These are phyloP conservation scores for Ormyrus thymus DNA, from an alignment of 2,888 invertebrate species.

Conservation along the genomic window DNA sequence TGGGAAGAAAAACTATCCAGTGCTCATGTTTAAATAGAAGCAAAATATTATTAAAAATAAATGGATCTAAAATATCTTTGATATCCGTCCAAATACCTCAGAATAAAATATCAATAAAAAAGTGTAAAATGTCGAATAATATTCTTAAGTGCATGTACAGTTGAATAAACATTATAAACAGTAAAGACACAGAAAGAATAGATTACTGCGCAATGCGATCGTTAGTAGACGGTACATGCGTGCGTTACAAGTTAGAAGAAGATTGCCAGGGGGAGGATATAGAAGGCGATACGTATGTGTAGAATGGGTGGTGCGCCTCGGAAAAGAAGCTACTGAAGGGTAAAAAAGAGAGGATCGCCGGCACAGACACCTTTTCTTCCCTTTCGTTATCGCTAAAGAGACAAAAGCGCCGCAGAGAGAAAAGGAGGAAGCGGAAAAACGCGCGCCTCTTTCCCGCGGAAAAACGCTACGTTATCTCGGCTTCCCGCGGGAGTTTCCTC, in stretches of 20 bases:
- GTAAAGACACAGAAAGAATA: too few species aligned
- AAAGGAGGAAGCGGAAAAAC: background rate
- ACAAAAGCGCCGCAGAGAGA: background rate
- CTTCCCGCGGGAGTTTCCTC: background rate
- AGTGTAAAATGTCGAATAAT: too few species aligned
- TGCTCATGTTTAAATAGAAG: too few species aligned
- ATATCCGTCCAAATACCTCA: too few species aligned
- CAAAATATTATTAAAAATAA: too few species aligned
- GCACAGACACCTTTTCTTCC: background rate
- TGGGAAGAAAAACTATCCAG: too few species aligned
- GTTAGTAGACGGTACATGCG: constrained; percentile 20
- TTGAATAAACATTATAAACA: too few species aligned
- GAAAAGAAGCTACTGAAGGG: constrained; percentile 9
- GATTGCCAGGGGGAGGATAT: background rate
- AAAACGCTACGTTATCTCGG: too few species aligned
- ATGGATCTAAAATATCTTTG: too few species aligned
- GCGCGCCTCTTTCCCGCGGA: background rate
- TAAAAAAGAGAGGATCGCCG: background rate
- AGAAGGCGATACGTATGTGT: background rate
- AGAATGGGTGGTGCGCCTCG: constrained; percentile 6
- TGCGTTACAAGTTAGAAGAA: constrained; percentile 10
- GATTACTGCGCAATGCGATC: background rate
- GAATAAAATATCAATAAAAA: too few species aligned
- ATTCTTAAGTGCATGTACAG: too few species aligned
- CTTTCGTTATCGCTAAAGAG: constrained; percentile 1